Evolutionary conservation across 2,888 invertebrate genomes (phyloP).

Genomic region (Pardosa pseudoannulata): DNA sequence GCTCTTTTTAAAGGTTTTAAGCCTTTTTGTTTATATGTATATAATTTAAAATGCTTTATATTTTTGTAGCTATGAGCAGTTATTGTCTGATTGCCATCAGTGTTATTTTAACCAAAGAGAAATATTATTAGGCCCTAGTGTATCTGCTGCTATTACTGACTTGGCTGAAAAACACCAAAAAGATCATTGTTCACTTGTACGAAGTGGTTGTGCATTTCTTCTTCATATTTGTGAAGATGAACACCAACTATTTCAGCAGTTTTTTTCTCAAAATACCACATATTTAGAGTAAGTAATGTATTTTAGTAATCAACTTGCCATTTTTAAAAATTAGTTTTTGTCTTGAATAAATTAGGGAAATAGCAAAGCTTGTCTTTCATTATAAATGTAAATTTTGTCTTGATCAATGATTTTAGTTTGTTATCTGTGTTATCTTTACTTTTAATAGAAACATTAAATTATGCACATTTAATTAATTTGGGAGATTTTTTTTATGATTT

Average conservation of each 20-base stretch:
- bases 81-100: slow-evolving; percentile 88
- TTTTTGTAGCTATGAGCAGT: slow-evolving; percentile 82
- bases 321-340: too few relatives aligned
- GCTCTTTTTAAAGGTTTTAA: too few relatives aligned
- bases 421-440: too few relatives aligned
- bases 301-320: too few relatives aligned
- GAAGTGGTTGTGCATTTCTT: slow-evolving; percentile 92
- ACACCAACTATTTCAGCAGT: slow-evolving; percentile 91
- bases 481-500: too few relatives aligned
- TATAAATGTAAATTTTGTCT: too few relatives aligned
- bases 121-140: slow-evolving; percentile 84
- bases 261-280: slow-evolving; percentile 85
- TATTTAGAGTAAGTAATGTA: slow-evolving; percentile 82
- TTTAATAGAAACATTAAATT: too few relatives aligned
- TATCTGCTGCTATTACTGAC: slow-evolving; percentile 83
- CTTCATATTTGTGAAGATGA: slow-evolving; percentile 97
- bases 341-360: too few relatives aligned
- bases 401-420: too few relatives aligned
- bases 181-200: slow-evolving; percentile 85
- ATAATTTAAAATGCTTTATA: background rate
- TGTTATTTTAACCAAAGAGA: slow-evolving; percentile 87
- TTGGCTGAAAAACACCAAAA: slow-evolving; percentile 81
- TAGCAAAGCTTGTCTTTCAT: too few relatives aligned
- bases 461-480: too few relatives aligned
- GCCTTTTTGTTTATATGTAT: too few relatives aligned